These are phyloP conservation scores for Rhagologus leucostigma DNA, from an alignment of 2,113 vertebrate genomes.

Conservation along the genomic window DNA sequence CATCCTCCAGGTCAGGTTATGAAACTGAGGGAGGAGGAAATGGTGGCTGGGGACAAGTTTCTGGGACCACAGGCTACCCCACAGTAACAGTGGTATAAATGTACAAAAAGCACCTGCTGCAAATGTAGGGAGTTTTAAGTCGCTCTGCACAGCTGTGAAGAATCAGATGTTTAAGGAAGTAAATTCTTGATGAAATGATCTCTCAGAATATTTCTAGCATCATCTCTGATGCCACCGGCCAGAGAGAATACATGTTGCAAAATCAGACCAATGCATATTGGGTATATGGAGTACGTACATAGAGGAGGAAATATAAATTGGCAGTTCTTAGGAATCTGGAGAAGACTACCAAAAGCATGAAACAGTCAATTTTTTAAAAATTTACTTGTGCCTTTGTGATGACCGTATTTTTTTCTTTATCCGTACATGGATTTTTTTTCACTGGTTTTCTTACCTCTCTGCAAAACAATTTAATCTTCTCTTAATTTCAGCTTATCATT, in stretches of 20 bases:
- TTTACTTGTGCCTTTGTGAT: neutral
- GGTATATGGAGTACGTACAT: rapidly evolving
- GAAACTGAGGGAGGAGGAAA: neutral
- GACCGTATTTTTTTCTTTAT: neutral
- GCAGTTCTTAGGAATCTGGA: neutral
- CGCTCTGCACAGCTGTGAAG: neutral
- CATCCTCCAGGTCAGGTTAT: neutral
- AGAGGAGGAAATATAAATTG: neutral
- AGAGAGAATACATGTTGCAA: neutral
- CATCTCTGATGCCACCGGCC: neutral
- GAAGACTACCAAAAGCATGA: neutral
- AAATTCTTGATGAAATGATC: neutral
- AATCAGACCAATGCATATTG: neutral
- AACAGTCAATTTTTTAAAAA: neutral
- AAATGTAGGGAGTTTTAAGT: neutral
- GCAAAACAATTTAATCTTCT: neutral
- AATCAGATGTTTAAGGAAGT: neutral
- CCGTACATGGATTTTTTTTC: neutral
- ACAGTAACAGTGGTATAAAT: neutral
- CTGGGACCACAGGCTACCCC: neutral
- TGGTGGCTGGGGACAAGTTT: neutral
- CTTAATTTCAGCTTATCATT: neutral
- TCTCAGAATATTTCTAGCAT: neutral
- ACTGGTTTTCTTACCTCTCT: neutral
- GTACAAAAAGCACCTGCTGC: rapidly evolving